Evolutionary conservation across 2,113 vertebrate species (phyloP), one percentile per base, ranked within the genome.

Genomic region (Bubo blakistoni): DNA sequence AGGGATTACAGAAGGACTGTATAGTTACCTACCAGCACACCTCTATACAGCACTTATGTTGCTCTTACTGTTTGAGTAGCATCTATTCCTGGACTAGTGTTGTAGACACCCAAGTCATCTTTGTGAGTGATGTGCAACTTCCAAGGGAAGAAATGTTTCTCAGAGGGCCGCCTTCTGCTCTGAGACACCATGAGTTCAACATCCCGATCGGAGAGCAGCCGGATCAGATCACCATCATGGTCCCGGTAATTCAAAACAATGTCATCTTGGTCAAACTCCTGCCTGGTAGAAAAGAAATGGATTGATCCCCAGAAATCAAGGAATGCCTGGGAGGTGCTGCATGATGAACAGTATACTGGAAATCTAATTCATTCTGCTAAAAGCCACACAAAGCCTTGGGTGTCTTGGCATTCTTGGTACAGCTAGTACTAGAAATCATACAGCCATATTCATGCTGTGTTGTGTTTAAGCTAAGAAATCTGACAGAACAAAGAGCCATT

Each of bases 181-280:
- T 97, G 98, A 74, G 27, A 72, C 83, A 99, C 98, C 99, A 99
- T 99, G 94, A 99, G 98, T 19, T 87, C 88, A 62, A 99, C 96
- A 19, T 99, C 99, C 66, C 99, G 98, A 20, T 99, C 96, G 0
- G 99, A 99, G 6, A 99, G 95, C 76, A 99, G 92, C 32, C 99
- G 98, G 24, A 99, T 97, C 84, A 99, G 97, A 74, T 99, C 99
- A 6, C 99, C 99, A 1, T 98, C 98, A 1, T 89, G 49, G 78
- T 99, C 99, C 15, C 97, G 98, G 96, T 99, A 99, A 96, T 99
- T 99, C 63, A 99, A 73, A 55, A 97, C 98, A 5, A 99, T 97
- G 94, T 99, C 98, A 4, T 98, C 96, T 71, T 86, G 87, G 78
- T 98, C 96, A 97, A 99, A 99, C 71, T 99, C 98, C 21, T 95